Evolutionary conservation across 1,140 invertebrate species (phyloP).

Genomic region (Brachionus angularis): DNA sequence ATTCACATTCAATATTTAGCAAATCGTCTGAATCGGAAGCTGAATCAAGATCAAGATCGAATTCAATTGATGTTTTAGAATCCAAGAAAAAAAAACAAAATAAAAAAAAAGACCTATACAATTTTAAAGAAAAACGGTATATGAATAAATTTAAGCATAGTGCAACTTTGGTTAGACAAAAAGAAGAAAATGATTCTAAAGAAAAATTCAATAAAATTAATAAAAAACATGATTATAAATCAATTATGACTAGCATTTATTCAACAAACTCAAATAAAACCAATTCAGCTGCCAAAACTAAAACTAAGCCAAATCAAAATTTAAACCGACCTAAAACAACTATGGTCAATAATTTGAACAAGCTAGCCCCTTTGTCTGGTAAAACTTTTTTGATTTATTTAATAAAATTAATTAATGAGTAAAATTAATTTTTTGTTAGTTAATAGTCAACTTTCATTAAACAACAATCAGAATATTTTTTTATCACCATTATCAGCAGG

Average conservation of each 20-base stretch:
- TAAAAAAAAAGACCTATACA: not conserved
- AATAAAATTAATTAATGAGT: not conserved
- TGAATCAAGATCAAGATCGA: constrained; percentile 1
- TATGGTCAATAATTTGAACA: too few relatives aligned
- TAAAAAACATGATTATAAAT: not conserved
- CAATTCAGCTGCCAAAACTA: too few relatives aligned
- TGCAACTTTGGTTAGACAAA: too few relatives aligned
- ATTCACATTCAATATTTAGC: constrained; percentile 6
- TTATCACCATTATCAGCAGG: constrained; percentile 7
- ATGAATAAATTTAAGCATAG: too few relatives aligned
- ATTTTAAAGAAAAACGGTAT: not conserved
- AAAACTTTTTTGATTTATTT: not conserved
- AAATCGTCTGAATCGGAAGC: constrained; percentile 20
- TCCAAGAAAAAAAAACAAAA: not conserved
- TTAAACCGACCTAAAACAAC: not conserved
- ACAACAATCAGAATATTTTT: not conserved
- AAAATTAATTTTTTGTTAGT: not conserved
- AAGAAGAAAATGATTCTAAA: too few relatives aligned
- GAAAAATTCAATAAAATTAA: too few relatives aligned
- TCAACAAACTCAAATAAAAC: not conserved
- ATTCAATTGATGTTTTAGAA: not conserved
- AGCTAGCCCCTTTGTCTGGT: constrained; percentile 7
- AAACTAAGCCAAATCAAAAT: not conserved
- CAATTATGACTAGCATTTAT: constrained; percentile 8
- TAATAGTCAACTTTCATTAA: not conserved